Conservation (phyloP, 1,140 invertebrate species). For the Oryctes rhinoceros region DNA sequence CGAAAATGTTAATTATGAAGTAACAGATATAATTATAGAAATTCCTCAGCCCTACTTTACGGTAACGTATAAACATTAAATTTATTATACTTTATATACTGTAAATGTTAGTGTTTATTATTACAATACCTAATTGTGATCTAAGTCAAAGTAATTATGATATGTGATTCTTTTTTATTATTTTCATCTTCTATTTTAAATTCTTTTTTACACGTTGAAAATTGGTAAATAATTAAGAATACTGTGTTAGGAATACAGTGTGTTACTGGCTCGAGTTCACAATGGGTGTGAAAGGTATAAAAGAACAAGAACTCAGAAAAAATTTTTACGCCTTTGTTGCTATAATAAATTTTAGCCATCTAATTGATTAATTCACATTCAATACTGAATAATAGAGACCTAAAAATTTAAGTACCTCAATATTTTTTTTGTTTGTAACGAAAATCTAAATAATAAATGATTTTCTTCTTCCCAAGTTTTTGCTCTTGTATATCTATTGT, state of each 20-base stretch:
- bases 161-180: conserved; percentile 28
- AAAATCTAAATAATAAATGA: too few species aligned
- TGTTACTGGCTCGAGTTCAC: too few species aligned
- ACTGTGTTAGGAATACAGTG: background rate
- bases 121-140: conserved; percentile 38
- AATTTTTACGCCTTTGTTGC: too few species aligned
- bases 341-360: too few species aligned
- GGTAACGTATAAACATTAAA: background rate
- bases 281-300: background rate
- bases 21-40: background rate
- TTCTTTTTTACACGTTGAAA: conserved; percentile 15
- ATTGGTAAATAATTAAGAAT: conserved; percentile 18
- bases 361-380: too few species aligned
- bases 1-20: background rate
- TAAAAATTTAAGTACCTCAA: too few species aligned
- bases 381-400: too few species aligned
- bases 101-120: conserved; percentile 28
- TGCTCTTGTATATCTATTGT: background rate
- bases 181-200: conserved; percentile 16
- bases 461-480: background rate
- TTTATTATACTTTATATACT: conserved; percentile 21
- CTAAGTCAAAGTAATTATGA: conserved; percentile 38
- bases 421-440: too few species aligned
- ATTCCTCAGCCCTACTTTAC: background rate
- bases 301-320: too few species aligned